Evolutionary conservation across 2,888 invertebrate genomes (phyloP).

Genomic region (Azorinus chamasolen): DNA sequence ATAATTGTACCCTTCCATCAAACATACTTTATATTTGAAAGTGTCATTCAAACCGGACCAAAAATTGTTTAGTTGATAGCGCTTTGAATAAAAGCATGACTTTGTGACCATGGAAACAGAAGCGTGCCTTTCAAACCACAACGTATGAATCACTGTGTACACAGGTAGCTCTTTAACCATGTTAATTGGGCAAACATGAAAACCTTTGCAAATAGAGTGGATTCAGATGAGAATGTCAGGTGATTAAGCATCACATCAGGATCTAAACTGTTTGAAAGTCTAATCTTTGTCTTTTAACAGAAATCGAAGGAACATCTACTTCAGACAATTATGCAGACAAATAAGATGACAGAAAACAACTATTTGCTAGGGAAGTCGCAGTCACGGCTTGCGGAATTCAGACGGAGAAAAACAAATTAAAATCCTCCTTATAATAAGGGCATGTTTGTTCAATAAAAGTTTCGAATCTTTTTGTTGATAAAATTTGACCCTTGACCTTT

Average conservation of each 20-base stretch:
- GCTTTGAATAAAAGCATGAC: slow-evolving; percentile 46
- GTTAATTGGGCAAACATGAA: no score
- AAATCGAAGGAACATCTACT: no score
- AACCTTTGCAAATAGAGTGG: no score
- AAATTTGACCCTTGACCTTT: no score
- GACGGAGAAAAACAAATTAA: slow-evolving; percentile 36
- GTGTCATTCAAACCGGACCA: slow-evolving; percentile 38
- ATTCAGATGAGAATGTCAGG: no score
- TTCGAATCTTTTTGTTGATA: no score
- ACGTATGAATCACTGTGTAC: slow-evolving; percentile 56
- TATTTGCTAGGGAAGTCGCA: no score
- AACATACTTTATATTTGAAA: slow-evolving; percentile 31
- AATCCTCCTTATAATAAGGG: slow-evolving; percentile 26
- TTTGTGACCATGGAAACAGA: slow-evolving; percentile 56
- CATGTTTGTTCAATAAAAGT: slow-evolving; percentile 20
- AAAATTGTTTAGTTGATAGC: slow-evolving; percentile 57
- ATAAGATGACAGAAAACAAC: no score
- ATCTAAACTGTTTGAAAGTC: no score
- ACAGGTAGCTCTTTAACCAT: slow-evolving; percentile 15
- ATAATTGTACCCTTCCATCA: slow-evolving; percentile 44
- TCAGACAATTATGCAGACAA: no score
- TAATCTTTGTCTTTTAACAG: no score
- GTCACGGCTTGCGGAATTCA: slow-evolving; percentile 35
- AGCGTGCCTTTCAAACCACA: slow-evolving; percentile 43
- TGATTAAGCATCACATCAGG: no score